Evolutionary conservation across 1,140 invertebrate genomes (phyloP).

Genomic region (Cydia splendana): DNA sequence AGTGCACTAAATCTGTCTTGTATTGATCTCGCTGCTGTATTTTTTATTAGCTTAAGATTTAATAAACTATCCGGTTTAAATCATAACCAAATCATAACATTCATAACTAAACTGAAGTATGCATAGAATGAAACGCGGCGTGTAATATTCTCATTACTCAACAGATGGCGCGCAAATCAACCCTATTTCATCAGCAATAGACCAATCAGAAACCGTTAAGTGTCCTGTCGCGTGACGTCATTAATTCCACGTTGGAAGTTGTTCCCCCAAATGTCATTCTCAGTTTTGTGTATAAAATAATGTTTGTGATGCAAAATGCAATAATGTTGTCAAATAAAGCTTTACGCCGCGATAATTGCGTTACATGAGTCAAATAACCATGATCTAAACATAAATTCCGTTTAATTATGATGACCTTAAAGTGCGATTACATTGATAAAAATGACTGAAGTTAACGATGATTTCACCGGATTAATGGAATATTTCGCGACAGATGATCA

Average conservation of each 20-base stretch:
- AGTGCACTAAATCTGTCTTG: no score
- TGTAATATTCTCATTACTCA: not conserved
- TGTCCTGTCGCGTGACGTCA: slow-evolving; percentile 78
- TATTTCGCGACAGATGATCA: slow-evolving; percentile 64
- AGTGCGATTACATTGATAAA: slow-evolving; percentile 47
- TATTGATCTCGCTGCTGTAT: no score
- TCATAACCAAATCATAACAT: no score
- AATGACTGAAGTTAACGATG: slow-evolving; percentile 67
- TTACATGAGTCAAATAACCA: slow-evolving; percentile 40
- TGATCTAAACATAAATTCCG: slow-evolving; percentile 36
- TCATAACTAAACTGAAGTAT: not conserved
- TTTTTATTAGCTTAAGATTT: no score
- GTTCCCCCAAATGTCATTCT: slow-evolving; percentile 64
- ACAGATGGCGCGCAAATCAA: slow-evolving; percentile 54
- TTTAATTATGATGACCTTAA: slow-evolving; percentile 45
- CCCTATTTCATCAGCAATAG: slow-evolving; percentile 51
- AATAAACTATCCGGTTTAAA: no score
- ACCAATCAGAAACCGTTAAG: slow-evolving; percentile 72
- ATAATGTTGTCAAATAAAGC: slow-evolving; percentile 43
- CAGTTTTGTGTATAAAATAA: slow-evolving; percentile 63
- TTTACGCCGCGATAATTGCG: slow-evolving; percentile 37
- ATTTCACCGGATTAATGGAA: slow-evolving; percentile 66
- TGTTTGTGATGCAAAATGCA: slow-evolving; percentile 44
- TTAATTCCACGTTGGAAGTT: slow-evolving; percentile 80
- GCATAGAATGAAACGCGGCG: slow-evolving; percentile 15